A percentile compares a stretch with the other conserved stretches of the same genome.
These are phyloP conservation scores for Muscicapa comitata DNA, from an alignment of 2,797 vertebrate species.

Conservation along the genomic window DNA sequence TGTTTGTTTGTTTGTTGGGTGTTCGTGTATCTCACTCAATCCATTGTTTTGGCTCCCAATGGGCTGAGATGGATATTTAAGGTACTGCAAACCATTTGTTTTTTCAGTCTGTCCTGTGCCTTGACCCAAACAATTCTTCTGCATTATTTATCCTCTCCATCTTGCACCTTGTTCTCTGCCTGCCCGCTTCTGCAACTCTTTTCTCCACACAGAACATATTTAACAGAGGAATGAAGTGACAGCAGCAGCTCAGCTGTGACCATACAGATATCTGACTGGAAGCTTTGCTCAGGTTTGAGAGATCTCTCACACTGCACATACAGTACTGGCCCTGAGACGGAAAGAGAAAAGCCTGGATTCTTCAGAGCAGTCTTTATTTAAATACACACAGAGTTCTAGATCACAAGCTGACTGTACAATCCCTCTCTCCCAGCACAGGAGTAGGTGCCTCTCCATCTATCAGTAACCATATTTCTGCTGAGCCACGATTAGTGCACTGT, in stretches of 20 bases:
- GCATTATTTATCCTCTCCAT: neutral
- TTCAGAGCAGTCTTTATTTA: neutral
- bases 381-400: neutral
- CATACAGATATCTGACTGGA: fast-evolving
- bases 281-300: neutral
- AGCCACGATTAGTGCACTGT: neutral
- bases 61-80: neutral
- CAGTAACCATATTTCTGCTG: neutral
- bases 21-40: neutral
- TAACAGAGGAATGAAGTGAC: neutral
- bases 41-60: neutral
- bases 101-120: neutral
- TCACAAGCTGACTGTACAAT: fast-evolving
- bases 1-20: no score
- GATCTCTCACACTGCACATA: neutral
- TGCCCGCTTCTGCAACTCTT: neutral
- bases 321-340: neutral
- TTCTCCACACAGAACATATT: neutral
- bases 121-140: neutral
- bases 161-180: neutral
- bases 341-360: neutral
- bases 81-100: neutral
- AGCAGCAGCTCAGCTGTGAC: neutral
- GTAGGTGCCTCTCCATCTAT: neutral
- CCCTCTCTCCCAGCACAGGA: no score